phyloP scores from a whole-genome alignment of 2,888 invertebrate species.

The Lycaena phlaeas region DNA sequence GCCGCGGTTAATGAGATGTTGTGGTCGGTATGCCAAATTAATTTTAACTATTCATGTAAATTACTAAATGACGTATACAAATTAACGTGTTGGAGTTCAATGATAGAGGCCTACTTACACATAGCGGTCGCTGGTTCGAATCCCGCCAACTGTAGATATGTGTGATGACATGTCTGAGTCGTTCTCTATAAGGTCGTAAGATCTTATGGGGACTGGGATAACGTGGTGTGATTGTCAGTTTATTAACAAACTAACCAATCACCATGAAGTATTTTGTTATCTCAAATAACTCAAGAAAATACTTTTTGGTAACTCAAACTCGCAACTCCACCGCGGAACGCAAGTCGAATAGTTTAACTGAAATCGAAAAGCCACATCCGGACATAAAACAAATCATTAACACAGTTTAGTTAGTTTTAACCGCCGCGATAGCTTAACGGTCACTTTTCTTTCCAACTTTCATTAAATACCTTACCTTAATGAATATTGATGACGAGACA shows the following conservation, averaged over 20 bases:
- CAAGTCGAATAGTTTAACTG: neutral
- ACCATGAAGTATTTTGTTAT: neutral
- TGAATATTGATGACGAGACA: conserved; percentile 2
- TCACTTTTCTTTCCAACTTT: neutral
- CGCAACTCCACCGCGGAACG: neutral
- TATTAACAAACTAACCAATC: too few relatives aligned
- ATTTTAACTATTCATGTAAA: neutral
- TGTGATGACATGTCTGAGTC: neutral
- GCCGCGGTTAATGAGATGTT: neutral
- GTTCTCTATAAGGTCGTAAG: neutral
- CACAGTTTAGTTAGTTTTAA: neutral
- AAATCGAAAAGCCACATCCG: conserved; percentile 6
- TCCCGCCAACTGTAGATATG: too few relatives aligned
- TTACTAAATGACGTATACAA: too few relatives aligned
- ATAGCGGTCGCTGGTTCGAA: too few relatives aligned
- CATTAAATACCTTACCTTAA: too few relatives aligned
- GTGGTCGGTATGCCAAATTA: neutral
- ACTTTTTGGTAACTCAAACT: neutral
- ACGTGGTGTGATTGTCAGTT: too few relatives aligned
- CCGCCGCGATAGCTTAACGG: neutral
- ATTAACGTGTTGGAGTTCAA: neutral
- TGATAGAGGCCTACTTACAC: too few relatives aligned
- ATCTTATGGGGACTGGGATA: too few relatives aligned
- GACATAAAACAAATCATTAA: conserved; percentile 2
- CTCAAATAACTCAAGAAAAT: neutral